Evolutionary conservation across 2,113 vertebrate genomes (phyloP).

Genomic region (Actenoides hombroni): DNA sequence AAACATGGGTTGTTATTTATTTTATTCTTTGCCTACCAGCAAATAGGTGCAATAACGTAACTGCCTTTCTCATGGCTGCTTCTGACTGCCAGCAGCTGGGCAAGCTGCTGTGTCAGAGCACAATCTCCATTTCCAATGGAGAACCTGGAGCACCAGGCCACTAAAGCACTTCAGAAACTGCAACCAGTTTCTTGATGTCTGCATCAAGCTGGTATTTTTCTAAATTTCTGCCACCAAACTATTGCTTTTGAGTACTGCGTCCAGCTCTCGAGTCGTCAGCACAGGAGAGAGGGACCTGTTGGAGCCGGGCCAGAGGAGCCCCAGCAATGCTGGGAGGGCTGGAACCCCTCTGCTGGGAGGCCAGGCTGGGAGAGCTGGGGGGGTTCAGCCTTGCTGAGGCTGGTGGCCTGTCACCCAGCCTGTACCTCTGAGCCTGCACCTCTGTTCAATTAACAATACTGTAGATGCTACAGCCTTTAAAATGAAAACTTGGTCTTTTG

Average conservation of each 20-base stretch:
- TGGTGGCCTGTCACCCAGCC: background rate
- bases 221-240: background rate
- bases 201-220: background rate
- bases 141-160: background rate
- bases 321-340: background rate
- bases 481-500: background rate
- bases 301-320: background rate
- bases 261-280: background rate
- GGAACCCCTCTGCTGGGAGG: background rate
- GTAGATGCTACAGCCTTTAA: background rate
- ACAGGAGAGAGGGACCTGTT: background rate
- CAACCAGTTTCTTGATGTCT: rapidly evolving
- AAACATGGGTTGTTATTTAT: background rate
- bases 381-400: background rate
- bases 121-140: background rate
- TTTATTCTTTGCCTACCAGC: background rate
- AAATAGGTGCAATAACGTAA: rapidly evolving
- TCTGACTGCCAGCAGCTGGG: background rate
- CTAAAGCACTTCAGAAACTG: rapidly evolving
- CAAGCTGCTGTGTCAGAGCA: background rate
- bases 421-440: background rate
- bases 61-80: background rate
- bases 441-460: background rate
- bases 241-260: background rate
- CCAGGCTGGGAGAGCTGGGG: background rate